Percentiles rank a stretch among this genome's conserved stretches.
phyloP scores from a whole-genome alignment of 2,797 vertebrate genomes.

The Sebastes matsubarae region DNA sequence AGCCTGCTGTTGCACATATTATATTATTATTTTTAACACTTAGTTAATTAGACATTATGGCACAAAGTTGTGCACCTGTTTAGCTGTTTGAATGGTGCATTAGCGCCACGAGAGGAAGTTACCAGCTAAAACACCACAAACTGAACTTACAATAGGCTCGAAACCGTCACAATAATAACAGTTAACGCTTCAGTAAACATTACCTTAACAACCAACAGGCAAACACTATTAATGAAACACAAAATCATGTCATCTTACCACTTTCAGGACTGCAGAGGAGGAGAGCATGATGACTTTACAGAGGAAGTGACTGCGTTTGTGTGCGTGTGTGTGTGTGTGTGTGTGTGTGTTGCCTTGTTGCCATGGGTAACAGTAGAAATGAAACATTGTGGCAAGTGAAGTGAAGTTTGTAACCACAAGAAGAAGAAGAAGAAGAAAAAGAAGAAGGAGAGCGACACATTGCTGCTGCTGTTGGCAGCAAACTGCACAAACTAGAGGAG shows the following conservation, averaged over 20 bases:
- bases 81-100: neutral
- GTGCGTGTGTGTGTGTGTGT: no score
- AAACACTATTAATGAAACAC: neutral
- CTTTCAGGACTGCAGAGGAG: neutral
- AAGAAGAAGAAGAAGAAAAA: neutral
- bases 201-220: neutral
- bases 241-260: constrained; percentile 38
- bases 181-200: neutral
- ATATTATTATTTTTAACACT: neutral
- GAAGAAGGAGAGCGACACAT: neutral
- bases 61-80: neutral
- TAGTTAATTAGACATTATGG: rapidly evolving
- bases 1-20: neutral
- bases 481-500: neutral
- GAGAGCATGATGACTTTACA: constrained; percentile 4
- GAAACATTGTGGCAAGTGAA: constrained; percentile 32
- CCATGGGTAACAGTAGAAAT: constrained; percentile 52
- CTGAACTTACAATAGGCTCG: rapidly evolving
- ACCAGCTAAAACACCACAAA: neutral
- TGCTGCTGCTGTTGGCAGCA: neutral
- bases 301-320: constrained; percentile 45
- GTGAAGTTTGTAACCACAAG: constrained; percentile 9
- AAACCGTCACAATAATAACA: neutral
- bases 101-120: constrained; percentile 28
- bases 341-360: constrained; percentile 62